phyloP scores from a whole-genome alignment of 2,113 vertebrate genomes.

The Phaetusa simplex region DNA sequence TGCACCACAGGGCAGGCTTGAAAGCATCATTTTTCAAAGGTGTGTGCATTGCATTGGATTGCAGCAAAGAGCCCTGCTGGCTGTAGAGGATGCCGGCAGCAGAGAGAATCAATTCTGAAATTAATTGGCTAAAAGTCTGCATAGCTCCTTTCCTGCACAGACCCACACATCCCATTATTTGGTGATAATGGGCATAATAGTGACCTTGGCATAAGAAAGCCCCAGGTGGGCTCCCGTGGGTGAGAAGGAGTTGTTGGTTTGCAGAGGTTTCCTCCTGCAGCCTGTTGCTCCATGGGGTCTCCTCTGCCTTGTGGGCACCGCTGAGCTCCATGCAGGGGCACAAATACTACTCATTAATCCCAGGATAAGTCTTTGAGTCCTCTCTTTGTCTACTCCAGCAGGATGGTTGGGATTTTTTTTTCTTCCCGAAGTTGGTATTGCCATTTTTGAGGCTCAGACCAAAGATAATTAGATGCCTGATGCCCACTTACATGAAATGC shows the following conservation, averaged over 20 bases:
- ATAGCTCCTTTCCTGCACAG: slow-evolving; percentile 2
- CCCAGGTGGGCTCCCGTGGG: neutral
- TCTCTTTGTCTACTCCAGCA: neutral
- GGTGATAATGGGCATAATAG: slow-evolving; percentile 28
- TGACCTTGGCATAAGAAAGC: neutral
- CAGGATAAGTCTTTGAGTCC: neutral
- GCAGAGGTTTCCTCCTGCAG: neutral
- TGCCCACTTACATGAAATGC: neutral
- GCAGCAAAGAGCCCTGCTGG: neutral
- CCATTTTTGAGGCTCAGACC: neutral
- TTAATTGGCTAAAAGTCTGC: slow-evolving; percentile 13
- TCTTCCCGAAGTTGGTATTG: neutral
- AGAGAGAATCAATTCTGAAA: slow-evolving; percentile 59
- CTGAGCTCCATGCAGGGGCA: neutral
- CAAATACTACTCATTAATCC: neutral
- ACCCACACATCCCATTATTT: neutral
- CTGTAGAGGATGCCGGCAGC: neutral
- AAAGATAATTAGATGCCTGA: neutral
- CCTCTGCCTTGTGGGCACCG: neutral
- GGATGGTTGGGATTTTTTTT: neutral
- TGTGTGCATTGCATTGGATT: slow-evolving; percentile 66
- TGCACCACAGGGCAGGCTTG: slow-evolving; percentile 69
- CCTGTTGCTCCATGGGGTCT: neutral
- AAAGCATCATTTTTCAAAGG: slow-evolving; percentile 82
- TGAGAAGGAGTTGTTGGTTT: neutral